phyloP scores from a whole-genome alignment of 2,888 invertebrate species.

The Cecidostiba fungosa region DNA sequence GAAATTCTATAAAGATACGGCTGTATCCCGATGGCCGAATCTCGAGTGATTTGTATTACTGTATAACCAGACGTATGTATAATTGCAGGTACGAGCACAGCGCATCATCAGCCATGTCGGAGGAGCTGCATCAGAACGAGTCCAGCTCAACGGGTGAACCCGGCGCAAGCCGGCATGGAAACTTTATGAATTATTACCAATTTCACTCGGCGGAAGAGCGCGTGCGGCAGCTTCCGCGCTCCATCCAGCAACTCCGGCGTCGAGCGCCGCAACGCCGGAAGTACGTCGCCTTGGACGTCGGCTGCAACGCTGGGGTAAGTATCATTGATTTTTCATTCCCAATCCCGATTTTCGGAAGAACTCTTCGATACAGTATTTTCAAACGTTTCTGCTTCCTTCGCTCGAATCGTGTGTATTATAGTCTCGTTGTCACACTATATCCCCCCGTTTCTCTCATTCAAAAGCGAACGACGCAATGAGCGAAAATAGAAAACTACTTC shows the following conservation, averaged over 20 bases:
- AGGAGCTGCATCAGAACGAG: not conserved
- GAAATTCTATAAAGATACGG: no score
- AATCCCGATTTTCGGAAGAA: no score
- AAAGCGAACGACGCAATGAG: no score
- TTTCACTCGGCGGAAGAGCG: conserved; percentile 89
- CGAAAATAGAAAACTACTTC: no score
- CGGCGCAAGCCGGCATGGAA: conserved; percentile 90
- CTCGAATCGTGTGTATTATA: no score
- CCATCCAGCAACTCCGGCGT: conserved; percentile 68
- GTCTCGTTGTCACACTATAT: no score
- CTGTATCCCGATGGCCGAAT: no score
- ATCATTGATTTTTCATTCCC: conserved; percentile 28
- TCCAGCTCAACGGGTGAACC: conserved; percentile 82
- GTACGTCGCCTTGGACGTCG: conserved; percentile 86
- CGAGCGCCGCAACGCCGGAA: conserved; percentile 70
- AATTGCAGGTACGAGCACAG: not conserved
- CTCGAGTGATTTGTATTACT: no score
- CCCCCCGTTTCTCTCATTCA: no score
- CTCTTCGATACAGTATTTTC: no score
- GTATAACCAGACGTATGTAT: no score
- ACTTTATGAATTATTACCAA: conserved; percentile 93
- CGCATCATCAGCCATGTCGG: conserved; percentile 11
- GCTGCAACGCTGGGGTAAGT: conserved; percentile 90
- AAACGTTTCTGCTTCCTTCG: no score
- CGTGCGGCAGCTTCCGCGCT: conserved; percentile 83